phyloP scores from a whole-genome alignment of 2,113 vertebrate genomes.

The Nyctibius bracteatus region DNA sequence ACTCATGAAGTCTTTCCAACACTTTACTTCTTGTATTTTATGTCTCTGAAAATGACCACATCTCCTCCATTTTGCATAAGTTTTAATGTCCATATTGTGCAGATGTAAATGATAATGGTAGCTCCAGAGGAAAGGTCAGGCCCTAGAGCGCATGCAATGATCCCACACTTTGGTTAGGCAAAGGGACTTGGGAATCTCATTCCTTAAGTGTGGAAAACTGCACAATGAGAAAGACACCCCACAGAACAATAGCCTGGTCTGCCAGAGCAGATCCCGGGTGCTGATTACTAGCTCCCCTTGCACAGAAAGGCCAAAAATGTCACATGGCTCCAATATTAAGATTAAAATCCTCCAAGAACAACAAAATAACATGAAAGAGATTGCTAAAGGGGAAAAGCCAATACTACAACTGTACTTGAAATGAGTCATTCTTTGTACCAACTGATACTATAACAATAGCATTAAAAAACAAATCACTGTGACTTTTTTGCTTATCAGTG shows the following conservation, averaged over 20 bases:
- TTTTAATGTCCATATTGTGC: background rate
- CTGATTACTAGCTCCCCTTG: background rate
- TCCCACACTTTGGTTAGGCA: background rate
- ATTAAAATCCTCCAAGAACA: slow-evolving; percentile 40
- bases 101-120: background rate
- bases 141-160: background rate
- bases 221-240: background rate
- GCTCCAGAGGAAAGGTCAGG: background rate
- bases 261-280: background rate
- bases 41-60: background rate
- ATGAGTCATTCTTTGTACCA: background rate
- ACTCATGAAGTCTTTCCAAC: background rate
- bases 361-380: background rate
- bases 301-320: slow-evolving; percentile 33
- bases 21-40: background rate
- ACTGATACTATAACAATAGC: background rate
- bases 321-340: background rate
- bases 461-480: background rate
- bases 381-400: slow-evolving; percentile 18
- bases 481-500: background rate
- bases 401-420: slow-evolving; percentile 16
- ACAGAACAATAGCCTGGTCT: background rate
- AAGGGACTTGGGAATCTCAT: background rate
- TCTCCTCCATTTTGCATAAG: background rate
- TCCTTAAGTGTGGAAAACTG: background rate